Conservation (phyloP, 2,797 vertebrate species). For the Limnodromus scolopaceus region DNA sequence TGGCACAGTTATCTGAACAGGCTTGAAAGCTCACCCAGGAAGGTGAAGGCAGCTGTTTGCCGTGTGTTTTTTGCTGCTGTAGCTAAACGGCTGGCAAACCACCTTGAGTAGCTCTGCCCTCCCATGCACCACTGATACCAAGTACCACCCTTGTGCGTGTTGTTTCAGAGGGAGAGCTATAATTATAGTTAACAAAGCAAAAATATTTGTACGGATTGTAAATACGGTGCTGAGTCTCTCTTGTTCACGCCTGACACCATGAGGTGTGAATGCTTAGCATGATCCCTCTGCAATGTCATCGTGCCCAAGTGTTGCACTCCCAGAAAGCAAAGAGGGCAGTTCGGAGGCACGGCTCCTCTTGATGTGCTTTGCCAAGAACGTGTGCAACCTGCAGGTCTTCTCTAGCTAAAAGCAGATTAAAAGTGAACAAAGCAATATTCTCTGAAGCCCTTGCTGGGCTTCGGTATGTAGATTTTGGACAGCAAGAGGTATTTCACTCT, state of each 20-base stretch:
- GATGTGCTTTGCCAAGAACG: rapidly evolving
- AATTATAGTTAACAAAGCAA: not conserved
- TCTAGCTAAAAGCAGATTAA: not conserved
- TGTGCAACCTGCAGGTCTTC: not conserved
- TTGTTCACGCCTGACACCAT: not conserved
- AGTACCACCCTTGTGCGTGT: not conserved
- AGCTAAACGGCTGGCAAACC: not conserved
- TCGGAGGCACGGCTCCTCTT: not conserved
- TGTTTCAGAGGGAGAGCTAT: not conserved
- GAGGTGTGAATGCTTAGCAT: not conserved
- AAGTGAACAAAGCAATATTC: not conserved
- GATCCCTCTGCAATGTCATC: not conserved
- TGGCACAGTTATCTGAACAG: not conserved
- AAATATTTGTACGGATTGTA: not conserved
- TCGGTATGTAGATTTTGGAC: not conserved
- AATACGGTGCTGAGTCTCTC: not conserved
- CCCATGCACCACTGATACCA: rapidly evolving
- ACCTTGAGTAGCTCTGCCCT: not conserved
- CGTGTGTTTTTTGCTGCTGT: not conserved
- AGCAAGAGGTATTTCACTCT: not conserved
- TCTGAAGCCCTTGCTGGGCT: not conserved
- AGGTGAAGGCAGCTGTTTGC: not conserved
- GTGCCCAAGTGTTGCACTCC: rapidly evolving
- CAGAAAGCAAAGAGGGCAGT: not conserved
- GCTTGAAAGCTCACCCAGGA: not conserved